Evolutionary conservation across 2,888 invertebrate genomes (phyloP), one percentile per base, ranked within the genome.

Genomic region (Noctua comes): DNA sequence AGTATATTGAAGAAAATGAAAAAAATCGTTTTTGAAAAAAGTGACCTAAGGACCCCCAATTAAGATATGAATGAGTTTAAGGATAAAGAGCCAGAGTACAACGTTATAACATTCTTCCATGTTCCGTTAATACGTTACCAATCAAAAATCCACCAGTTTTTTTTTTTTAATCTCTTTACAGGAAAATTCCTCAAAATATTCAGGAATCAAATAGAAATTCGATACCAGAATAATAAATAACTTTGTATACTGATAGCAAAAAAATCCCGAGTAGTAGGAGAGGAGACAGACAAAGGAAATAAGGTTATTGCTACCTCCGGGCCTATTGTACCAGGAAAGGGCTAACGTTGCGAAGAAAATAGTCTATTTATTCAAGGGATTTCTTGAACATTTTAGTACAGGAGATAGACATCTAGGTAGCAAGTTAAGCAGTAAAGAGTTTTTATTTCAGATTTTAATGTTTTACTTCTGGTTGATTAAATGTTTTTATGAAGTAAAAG

Each of bases 231-330:
- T 83, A 81, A 83, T 68, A 86, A 79, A 86, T 40, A 76, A 68
- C 75, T 70, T 62, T 64, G 31, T 74, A 51, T 57, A 62, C 40
- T 66, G 69, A 78, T 73, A 80, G 64, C 57, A 59, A 76, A 82
- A 82, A 66, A 73, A 48, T 70, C 51, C 69, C 57, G 6, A 8
- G 27, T 27, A 36, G n/a, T 46, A 62, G 66, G 69, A 83, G 82
- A 71, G 77, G 80, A 87, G 82, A 76, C 87, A 87, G 43, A 80
- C 86, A 84, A 76, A 88, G 92, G 90, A 93, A 94, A 94, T 90
- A 87, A 92, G 91, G 91, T 93, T 93, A 93, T 92, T 82, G 82
- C 82, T 85, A 81, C 83, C 86, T 80, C 83, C 77, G 73, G 66
- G 51, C 62, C 90, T 86, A 79, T 85, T 84, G 82, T 86, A 83